Percentiles rank a stretch among this genome's conserved stretches.
These are phyloP conservation scores for Rhagonycha fulva DNA, from an alignment of 2,888 invertebrate species.

Conservation along the genomic window DNA sequence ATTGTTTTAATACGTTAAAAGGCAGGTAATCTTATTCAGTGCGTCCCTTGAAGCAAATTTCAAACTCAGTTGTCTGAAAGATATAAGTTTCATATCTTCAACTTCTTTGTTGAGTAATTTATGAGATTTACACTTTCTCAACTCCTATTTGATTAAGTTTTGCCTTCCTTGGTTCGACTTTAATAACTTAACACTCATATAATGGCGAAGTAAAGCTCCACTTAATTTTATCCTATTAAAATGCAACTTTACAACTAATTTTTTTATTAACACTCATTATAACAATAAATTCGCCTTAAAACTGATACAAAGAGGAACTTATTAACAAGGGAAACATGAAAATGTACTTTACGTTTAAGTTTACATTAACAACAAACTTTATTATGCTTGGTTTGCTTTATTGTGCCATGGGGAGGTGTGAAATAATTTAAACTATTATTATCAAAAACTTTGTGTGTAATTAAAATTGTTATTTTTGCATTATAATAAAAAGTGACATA, in stretches of 20 bases:
- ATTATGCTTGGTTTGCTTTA: background rate
- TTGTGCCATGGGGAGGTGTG: background rate
- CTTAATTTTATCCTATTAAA: background rate
- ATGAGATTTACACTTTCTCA: conserved; percentile 10
- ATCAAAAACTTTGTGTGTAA: background rate
- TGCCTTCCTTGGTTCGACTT: conserved; percentile 3
- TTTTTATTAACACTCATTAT: background rate
- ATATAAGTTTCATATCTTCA: conserved; percentile 13
- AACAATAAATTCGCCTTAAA: background rate
- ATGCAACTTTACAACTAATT: background rate
- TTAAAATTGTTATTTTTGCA: background rate
- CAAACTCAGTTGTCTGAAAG: background rate
- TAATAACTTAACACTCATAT: conserved; percentile 14
- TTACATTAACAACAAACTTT: background rate
- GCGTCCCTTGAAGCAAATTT: conserved; percentile 2
- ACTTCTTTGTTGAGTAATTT: conserved; percentile 15
- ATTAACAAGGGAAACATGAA: background rate
- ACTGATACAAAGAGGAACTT: background rate
- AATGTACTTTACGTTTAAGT: background rate
- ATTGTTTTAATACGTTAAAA: background rate
- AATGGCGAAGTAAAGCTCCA: background rate
- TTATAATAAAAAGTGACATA: background rate
- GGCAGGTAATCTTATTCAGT: background rate
- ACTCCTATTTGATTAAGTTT: conserved; percentile 12
- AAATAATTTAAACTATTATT: background rate